Evolutionary conservation across 2,113 vertebrate species (phyloP).

Genomic region (Bambusicola thoracicus): DNA sequence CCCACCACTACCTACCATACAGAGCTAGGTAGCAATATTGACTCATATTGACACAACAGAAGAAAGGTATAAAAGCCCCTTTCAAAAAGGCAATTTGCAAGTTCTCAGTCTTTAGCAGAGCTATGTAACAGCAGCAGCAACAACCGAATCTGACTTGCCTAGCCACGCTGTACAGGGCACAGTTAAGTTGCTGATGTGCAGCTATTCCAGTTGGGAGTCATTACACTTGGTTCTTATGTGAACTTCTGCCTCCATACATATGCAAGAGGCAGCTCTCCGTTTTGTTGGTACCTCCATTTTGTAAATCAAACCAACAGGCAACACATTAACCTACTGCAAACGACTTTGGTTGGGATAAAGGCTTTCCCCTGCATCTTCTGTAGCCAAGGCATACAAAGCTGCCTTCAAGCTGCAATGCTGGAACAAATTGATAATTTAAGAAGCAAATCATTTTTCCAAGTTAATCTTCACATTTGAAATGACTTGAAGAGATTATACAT

Average conservation of each 20-base stretch:
- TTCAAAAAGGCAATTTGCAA: neutral
- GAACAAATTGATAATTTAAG: conserved; percentile 42
- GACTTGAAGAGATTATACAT: conserved; percentile 34
- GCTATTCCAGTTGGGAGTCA: neutral
- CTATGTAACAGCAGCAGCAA: neutral
- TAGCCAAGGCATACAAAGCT: neutral
- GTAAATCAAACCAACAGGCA: neutral
- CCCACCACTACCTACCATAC: neutral
- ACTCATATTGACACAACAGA: neutral
- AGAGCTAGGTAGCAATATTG: neutral
- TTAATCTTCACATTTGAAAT: conserved; percentile 54
- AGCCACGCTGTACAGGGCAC: neutral
- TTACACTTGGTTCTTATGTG: neutral
- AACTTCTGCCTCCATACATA: neutral
- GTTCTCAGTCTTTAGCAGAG: neutral
- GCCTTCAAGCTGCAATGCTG: conserved; percentile 1
- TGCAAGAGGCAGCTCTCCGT: neutral
- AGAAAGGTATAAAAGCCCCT: neutral
- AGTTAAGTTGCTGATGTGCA: neutral
- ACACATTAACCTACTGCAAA: neutral
- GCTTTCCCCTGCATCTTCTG: neutral
- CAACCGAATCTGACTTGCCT: neutral
- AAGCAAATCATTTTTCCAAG: conserved; percentile 32
- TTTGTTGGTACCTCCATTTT: neutral
- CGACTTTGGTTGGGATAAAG: neutral